Conservation (phyloP, 92 coral and sea anemone genomes). For the Umimayanthus kanabou region DNA sequence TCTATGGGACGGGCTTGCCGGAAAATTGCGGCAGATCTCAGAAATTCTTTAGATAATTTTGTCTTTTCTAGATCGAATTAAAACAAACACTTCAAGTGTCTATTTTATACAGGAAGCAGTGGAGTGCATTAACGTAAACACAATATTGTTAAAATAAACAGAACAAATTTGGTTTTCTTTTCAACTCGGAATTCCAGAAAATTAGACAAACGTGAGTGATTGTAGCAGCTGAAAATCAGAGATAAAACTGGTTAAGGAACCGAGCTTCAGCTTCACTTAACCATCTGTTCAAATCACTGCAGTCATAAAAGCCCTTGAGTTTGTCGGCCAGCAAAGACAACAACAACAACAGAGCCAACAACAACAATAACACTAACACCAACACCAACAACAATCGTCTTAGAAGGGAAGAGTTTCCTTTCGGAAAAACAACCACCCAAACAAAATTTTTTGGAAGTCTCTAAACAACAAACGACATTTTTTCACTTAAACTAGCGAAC, state of each 20-base stretch:
- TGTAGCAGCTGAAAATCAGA: neutral
- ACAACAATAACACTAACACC: neutral
- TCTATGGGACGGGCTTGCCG: conserved; percentile 22
- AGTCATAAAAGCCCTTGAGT: neutral
- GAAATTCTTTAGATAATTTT: neutral
- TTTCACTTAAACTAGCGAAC: neutral
- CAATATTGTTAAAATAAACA: neutral
- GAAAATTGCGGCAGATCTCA: conserved; percentile 29
- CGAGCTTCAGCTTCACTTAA: too few relatives aligned
- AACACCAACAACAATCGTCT: neutral
- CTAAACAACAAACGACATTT: neutral
- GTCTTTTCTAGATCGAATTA: neutral
- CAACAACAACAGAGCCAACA: neutral
- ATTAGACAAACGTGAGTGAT: neutral
- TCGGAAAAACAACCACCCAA: neutral
- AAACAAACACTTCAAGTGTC: neutral
- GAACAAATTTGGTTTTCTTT: neutral
- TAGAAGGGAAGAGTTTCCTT: neutral
- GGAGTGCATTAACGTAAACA: neutral
- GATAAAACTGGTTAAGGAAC: neutral
- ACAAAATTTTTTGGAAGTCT: neutral
- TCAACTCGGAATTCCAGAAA: neutral
- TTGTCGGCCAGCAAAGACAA: neutral
- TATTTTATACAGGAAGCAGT: neutral
- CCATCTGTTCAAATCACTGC: neutral